Conservation (phyloP, 2,797 vertebrate species). For the Lacerta agilis region DNA sequence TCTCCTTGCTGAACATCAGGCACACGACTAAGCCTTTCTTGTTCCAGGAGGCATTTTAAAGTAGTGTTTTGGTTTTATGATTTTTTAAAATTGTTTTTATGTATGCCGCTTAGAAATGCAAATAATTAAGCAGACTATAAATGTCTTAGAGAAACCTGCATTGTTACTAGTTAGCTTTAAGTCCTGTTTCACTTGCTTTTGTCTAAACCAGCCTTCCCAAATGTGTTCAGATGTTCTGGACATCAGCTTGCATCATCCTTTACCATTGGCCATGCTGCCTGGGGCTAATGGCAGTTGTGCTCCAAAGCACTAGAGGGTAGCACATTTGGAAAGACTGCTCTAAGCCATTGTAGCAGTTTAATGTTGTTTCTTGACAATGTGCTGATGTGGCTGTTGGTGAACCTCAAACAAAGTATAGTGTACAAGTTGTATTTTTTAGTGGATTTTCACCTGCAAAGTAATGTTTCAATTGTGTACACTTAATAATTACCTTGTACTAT, state of each 20-base stretch:
- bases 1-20: no score
- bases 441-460: neutral
- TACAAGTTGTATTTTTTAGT: neutral
- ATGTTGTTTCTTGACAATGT: neutral
- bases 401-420: neutral
- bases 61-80: no score
- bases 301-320: neutral
- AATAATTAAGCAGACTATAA: no score
- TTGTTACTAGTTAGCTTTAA: neutral
- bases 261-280: no score
- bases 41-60: no score
- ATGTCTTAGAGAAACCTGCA: neutral
- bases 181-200: neutral
- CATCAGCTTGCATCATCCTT: neutral
- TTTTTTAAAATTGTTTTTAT: no score
- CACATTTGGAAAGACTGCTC: neutral
- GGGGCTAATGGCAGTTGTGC: neutral
- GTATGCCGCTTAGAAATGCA: no score
- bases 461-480: constrained; percentile 29
- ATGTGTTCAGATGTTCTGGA: neutral
- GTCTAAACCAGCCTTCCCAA: neutral
- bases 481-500: constrained; percentile 40
- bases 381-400: neutral
- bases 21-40: no score
- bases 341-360: neutral